Conservation (phyloP, 1,140 invertebrate genomes). For the Drosophila ambigua region DNA sequence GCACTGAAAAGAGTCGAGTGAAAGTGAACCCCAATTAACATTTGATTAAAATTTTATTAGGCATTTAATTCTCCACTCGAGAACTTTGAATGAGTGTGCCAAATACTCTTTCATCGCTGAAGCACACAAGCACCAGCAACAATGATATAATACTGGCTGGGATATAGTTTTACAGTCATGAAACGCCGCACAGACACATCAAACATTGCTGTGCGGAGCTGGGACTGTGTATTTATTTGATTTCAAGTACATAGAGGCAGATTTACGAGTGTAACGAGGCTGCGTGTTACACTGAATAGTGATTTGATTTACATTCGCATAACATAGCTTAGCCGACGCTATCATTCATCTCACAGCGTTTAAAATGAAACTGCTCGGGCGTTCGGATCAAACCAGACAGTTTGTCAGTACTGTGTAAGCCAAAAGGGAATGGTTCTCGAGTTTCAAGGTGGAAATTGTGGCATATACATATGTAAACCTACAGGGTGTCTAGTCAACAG, state of each 20-base stretch:
- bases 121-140: constrained; percentile 32
- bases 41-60: too few species aligned
- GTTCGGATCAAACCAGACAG: too few species aligned
- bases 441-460: too few species aligned
- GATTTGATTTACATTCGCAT: too few species aligned
- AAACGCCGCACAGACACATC: constrained; percentile 54
- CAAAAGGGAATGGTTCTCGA: too few species aligned
- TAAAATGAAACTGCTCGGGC: too few species aligned
- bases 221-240: constrained; percentile 38
- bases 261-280: constrained; percentile 49
- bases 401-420: too few species aligned
- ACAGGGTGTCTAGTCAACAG: too few species aligned
- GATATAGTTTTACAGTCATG: constrained; percentile 45
- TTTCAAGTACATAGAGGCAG: not conserved
- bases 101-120: constrained; percentile 69
- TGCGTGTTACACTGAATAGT: constrained; percentile 3
- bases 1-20: constrained; percentile 84
- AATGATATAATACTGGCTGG: constrained; percentile 55
- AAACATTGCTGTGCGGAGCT: constrained; percentile 52
- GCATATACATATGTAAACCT: too few species aligned
- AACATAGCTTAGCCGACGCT: too few species aligned
- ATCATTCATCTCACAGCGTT: too few species aligned
- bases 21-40: constrained; percentile 21
- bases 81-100: constrained; percentile 32
- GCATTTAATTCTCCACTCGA: too few species aligned